These are phyloP conservation scores for Psittacus erithacus DNA, from an alignment of 2,113 vertebrate species.

Conservation along the genomic window DNA sequence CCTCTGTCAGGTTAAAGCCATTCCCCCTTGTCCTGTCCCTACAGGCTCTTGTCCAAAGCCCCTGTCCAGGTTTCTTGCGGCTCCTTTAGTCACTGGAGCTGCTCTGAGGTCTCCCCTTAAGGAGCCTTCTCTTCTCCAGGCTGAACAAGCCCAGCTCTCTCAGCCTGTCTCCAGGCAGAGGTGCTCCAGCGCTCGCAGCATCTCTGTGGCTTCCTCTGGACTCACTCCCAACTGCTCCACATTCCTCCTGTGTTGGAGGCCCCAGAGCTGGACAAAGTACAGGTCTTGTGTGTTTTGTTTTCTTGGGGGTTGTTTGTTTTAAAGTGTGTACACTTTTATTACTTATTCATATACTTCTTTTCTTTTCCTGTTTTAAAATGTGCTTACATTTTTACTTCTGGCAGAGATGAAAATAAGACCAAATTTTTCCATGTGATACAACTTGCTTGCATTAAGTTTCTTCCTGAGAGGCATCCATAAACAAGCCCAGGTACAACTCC, in stretches of 20 bases:
- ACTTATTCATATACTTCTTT: neutral
- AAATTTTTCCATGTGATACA: neutral
- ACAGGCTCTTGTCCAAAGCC: neutral
- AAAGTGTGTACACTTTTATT: neutral
- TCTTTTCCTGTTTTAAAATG: fast-evolving
- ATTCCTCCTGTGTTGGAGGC: neutral
- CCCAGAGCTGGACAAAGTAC: neutral
- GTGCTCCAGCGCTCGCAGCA: neutral
- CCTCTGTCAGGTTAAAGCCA: neutral
- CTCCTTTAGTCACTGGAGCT: neutral
- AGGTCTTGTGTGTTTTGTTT: neutral
- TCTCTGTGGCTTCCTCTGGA: neutral
- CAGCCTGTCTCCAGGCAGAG: neutral
- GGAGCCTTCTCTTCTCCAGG: neutral
- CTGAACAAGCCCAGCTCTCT: neutral
- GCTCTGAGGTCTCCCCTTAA: neutral
- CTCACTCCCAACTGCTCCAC: neutral
- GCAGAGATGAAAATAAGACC: neutral
- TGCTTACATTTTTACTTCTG: neutral
- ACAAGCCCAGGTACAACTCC: neutral
- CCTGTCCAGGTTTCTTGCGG: neutral
- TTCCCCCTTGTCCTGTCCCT: neutral
- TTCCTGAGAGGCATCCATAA: neutral
- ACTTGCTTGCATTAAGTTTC: neutral
- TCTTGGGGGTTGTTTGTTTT: neutral